Evolutionary conservation across 2,113 vertebrate genomes (phyloP).

Genomic region (Spilogale gracilis): DNA sequence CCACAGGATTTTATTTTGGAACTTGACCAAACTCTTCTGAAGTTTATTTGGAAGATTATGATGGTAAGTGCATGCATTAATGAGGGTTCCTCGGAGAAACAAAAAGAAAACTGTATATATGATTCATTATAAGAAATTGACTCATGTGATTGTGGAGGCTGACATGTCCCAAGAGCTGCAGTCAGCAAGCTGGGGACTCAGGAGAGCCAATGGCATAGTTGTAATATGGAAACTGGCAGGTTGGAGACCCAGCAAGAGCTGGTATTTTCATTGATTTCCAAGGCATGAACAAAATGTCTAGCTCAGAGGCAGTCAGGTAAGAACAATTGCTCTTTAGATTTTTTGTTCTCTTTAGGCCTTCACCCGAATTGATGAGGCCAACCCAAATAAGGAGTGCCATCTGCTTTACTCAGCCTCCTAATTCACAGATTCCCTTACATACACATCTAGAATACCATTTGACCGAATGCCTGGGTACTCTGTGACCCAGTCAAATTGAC

Average conservation of each 20-base stretch:
- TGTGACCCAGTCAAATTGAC: neutral
- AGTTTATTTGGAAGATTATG: slow-evolving; percentile 8
- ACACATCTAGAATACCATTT: neutral
- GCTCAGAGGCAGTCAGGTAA: neutral
- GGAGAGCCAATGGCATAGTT: neutral
- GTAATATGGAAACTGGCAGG: neutral
- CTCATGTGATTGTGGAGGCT: neutral
- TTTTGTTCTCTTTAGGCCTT: neutral
- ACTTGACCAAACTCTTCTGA: neutral
- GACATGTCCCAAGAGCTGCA: neutral
- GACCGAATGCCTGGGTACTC: neutral
- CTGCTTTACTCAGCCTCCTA: neutral
- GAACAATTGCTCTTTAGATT: neutral
- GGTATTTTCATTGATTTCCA: neutral
- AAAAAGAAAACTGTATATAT: neutral
- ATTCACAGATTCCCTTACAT: neutral
- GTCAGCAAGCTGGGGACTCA: neutral
- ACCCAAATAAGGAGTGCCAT: neutral
- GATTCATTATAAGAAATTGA: neutral
- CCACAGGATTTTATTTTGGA: neutral
- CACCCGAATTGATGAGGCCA: neutral
- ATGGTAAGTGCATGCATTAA: neutral
- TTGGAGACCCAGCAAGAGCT: neutral
- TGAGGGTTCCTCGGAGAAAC: neutral
- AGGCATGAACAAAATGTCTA: neutral